phyloP scores from a whole-genome alignment of 2,888 invertebrate genomes.

The Pollenia amentaria region DNA sequence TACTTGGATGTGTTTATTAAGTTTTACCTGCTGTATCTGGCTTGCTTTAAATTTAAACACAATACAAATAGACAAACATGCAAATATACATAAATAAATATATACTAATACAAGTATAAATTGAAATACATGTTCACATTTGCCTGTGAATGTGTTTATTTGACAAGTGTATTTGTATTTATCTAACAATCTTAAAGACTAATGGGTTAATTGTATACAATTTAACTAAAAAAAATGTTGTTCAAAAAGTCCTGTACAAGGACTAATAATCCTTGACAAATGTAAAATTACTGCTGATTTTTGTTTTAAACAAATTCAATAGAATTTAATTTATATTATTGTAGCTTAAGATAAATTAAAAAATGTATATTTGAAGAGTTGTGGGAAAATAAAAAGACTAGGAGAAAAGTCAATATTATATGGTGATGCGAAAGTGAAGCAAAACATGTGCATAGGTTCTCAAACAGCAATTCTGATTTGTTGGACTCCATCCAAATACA shows the following conservation, averaged over 20 bases:
- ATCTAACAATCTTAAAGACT: conserved; percentile 70
- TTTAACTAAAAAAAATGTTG: conserved; percentile 15
- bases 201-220: conserved; percentile 72
- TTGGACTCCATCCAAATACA: no score
- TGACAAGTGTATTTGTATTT: conserved; percentile 51
- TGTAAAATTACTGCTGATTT: neutral
- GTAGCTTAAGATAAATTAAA: no score
- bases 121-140: neutral
- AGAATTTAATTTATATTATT: no score
- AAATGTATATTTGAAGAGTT: no score
- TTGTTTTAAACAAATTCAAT: no score
- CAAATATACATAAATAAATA: conserved; percentile 12
- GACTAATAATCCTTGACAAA: conserved; percentile 65
- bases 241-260: conserved; percentile 30
- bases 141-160: neutral
- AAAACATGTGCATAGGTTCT: no score
- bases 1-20: conserved; percentile 24
- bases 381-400: no score
- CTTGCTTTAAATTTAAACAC: conserved; percentile 57
- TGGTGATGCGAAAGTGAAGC: no score
- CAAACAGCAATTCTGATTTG: no score
- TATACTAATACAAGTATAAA: conserved; percentile 14
- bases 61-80: conserved; percentile 42
- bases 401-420: no score
- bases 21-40: conserved; percentile 54